A percentile compares a stretch with the other conserved stretches of the same genome.
These are phyloP conservation scores for Chiloscyllium plagiosum DNA, from an alignment of 2,113 vertebrate genomes.

Conservation along the genomic window DNA sequence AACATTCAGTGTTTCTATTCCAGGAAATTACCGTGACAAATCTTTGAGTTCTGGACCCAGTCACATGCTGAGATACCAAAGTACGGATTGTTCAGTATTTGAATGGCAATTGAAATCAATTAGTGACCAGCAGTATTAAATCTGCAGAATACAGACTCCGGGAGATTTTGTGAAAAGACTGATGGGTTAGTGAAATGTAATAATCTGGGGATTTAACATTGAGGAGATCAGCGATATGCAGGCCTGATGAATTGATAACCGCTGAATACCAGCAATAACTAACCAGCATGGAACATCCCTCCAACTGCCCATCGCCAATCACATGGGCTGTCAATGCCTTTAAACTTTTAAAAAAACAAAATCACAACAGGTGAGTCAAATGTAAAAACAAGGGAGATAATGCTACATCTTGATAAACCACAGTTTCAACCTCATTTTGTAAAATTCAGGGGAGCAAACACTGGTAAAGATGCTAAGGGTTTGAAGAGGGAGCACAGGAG, in stretches of 20 bases:
- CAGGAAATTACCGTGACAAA: not conserved
- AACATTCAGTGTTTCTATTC: too few relatives aligned
- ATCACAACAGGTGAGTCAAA: not conserved
- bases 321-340: not conserved
- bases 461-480: not conserved
- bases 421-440: not conserved
- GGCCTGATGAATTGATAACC: not conserved
- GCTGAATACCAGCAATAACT: not conserved
- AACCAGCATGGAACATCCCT: not conserved
- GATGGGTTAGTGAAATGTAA: not conserved
- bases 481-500: not conserved
- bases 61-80: not conserved
- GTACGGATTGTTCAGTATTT: not conserved
- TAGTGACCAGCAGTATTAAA: not conserved
- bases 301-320: not conserved
- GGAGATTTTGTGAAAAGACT: not conserved
- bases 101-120: not conserved
- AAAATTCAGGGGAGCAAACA: not conserved
- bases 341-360: not conserved
- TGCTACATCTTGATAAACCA: not conserved
- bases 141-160: not conserved
- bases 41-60: not conserved
- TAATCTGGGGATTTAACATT: not conserved
- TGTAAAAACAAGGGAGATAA: not conserved
- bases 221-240: not conserved